A percentile compares a stretch with the other conserved stretches of the same genome.
These are phyloP conservation scores for Scaptomyza tumidula DNA, from an alignment of 2,888 invertebrate genomes.

Conservation along the genomic window DNA sequence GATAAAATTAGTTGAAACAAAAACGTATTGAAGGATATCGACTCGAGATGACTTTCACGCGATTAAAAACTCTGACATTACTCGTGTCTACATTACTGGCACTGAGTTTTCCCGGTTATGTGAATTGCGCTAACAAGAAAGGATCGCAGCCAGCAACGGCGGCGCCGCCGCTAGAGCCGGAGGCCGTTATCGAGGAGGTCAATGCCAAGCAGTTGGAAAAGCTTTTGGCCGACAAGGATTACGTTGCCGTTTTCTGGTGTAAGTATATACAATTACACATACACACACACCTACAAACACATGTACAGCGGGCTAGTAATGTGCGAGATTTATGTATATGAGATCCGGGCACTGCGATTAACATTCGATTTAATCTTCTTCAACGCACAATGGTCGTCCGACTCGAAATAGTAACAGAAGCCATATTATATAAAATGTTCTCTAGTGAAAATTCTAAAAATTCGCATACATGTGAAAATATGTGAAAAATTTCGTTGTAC, in stretches of 20 bases:
- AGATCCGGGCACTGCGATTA: conserved; percentile 56
- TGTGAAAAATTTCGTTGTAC: conserved; percentile 80
- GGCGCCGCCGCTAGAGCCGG: conserved; percentile 83
- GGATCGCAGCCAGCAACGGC: conserved; percentile 78
- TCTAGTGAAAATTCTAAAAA: conserved; percentile 79
- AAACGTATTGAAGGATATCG: conserved; percentile 50
- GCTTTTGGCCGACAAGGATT: conserved; percentile 95
- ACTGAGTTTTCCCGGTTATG: conserved; percentile 84
- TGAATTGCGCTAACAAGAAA: conserved; percentile 84
- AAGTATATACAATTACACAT: conserved; percentile 86
- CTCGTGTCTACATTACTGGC: conserved; percentile 84
- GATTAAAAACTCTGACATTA: conserved; percentile 84
- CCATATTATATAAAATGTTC: conserved; percentile 81
- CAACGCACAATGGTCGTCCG: conserved; percentile 56
- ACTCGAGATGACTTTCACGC: conserved; percentile 85
- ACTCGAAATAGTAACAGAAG: conserved; percentile 80
- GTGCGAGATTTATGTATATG: conserved; percentile 11
- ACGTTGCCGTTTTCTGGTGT: conserved; percentile 98
- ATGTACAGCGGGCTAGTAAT: conserved; percentile 53
- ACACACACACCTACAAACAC: conserved; percentile 49
- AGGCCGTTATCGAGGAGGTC: conserved; percentile 96
- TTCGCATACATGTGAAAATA: conserved; percentile 81
- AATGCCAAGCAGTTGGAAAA: conserved; percentile 96
- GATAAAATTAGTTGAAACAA: conserved; percentile 38
- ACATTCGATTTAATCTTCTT: conserved; percentile 47